A percentile compares a stretch with the other conserved stretches of the same genome.
Conservation (phyloP, 2,113 vertebrate species). For the Apeltes quadracus region DNA sequence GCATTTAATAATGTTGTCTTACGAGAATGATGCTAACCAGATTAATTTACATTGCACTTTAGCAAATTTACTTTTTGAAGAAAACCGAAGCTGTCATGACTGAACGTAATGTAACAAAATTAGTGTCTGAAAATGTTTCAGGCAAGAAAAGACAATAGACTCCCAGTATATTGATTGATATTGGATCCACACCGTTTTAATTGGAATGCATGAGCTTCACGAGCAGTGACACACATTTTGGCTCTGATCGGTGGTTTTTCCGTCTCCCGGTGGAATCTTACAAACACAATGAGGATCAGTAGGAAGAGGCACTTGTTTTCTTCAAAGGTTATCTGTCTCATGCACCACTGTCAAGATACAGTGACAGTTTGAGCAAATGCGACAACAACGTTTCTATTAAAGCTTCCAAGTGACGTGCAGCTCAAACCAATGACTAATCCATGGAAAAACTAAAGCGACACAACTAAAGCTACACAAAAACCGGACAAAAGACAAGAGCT, state of each 20-base stretch:
- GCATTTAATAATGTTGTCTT: slow-evolving; percentile 42
- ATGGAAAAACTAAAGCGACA: slow-evolving; percentile 4
- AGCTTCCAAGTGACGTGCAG: neutral
- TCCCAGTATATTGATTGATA: neutral
- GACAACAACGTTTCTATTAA: neutral
- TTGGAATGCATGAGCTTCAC: neutral
- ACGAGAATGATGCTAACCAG: slow-evolving; percentile 26
- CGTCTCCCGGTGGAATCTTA: neutral
- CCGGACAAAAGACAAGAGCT: slow-evolving; percentile 39
- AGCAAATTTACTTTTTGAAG: too few species aligned
- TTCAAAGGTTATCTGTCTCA: neutral
- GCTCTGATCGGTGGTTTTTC: neutral
- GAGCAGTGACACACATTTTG: neutral
- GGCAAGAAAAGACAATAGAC: neutral
- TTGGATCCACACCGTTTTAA: neutral
- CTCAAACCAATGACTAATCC: slow-evolving; percentile 11
- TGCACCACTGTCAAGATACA: neutral
- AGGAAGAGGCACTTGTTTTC: neutral
- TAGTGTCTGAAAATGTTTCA: neutral
- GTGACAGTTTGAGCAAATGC: neutral
- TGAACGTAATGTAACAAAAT: neutral
- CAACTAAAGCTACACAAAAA: slow-evolving; percentile 45
- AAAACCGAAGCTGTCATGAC: too few species aligned
- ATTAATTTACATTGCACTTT: neutral
- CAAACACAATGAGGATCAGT: neutral